Evolutionary conservation across 2,888 invertebrate species (phyloP).

Genomic region (Acanthosepion lycidas): DNA sequence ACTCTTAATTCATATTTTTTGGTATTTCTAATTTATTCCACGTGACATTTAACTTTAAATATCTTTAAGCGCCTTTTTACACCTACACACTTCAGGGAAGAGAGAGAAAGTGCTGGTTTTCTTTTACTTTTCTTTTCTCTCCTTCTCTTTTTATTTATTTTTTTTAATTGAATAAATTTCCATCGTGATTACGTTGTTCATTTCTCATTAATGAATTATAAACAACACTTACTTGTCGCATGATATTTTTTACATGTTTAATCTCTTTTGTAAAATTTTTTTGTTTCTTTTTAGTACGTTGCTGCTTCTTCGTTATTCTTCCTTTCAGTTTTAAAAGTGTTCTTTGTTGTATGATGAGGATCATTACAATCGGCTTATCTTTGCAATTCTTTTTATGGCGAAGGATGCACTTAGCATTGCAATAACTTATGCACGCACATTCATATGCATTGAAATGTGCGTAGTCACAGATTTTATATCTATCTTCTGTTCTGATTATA

Average conservation of each 20-base stretch:
- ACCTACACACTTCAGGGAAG: neutral
- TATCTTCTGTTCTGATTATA: too few relatives aligned
- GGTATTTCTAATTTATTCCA: neutral
- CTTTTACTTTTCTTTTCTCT: too few relatives aligned
- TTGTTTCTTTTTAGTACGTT: neutral
- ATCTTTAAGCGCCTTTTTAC: neutral
- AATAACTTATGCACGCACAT: too few relatives aligned
- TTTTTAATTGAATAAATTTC: neutral
- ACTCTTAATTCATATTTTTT: neutral
- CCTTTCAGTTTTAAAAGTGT: neutral
- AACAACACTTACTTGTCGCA: too few relatives aligned
- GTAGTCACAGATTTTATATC: too few relatives aligned
- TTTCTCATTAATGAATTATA: too few relatives aligned
- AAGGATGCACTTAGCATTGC: too few relatives aligned
- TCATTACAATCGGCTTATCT: too few relatives aligned
- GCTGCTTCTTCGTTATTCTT: neutral
- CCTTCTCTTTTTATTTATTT: neutral
- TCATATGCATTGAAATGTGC: too few relatives aligned
- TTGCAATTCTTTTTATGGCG: too few relatives aligned
- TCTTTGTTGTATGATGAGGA: too few relatives aligned
- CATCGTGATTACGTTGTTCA: neutral
- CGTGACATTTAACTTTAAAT: neutral
- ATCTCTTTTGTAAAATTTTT: neutral
- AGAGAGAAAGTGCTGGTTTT: neutral
- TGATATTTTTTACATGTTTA: too few relatives aligned